A percentile compares a stretch with the other conserved stretches of the same genome.
Conservation (phyloP, 2,113 vertebrate species). For the Typhlomys cinereus region DNA sequence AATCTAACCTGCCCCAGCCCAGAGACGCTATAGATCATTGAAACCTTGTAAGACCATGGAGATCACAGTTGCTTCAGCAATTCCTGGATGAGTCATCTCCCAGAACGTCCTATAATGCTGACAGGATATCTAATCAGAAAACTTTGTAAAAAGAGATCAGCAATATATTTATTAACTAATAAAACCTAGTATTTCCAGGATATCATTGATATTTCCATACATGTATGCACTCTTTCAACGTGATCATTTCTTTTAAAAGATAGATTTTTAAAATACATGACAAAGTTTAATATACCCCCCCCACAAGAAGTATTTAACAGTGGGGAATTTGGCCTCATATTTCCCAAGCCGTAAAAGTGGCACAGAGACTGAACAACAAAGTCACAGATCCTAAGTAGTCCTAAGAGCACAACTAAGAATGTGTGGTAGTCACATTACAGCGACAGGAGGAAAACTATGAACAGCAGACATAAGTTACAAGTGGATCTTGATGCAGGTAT, state of each 20-base stretch:
- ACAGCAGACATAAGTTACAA: background rate
- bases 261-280: background rate
- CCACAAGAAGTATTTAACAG: background rate
- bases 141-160: background rate
- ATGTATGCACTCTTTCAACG: background rate
- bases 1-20: background rate
- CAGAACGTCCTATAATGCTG: background rate
- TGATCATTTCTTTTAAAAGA: background rate
- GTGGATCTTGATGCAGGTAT: fast-evolving
- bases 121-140: background rate
- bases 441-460: background rate
- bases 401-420: background rate
- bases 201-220: background rate
- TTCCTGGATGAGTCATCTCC: background rate
- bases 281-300: background rate
- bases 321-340: background rate
- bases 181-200: background rate
- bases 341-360: background rate
- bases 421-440: background rate
- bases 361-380: background rate
- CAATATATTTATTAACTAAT: background rate
- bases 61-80: too few species aligned
- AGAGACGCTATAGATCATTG: background rate
- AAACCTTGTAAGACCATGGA: background rate
- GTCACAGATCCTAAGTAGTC: background rate